Evolutionary conservation across 2,797 vertebrate genomes (phyloP).

Genomic region (Xiphorhynchus erythropygius): DNA sequence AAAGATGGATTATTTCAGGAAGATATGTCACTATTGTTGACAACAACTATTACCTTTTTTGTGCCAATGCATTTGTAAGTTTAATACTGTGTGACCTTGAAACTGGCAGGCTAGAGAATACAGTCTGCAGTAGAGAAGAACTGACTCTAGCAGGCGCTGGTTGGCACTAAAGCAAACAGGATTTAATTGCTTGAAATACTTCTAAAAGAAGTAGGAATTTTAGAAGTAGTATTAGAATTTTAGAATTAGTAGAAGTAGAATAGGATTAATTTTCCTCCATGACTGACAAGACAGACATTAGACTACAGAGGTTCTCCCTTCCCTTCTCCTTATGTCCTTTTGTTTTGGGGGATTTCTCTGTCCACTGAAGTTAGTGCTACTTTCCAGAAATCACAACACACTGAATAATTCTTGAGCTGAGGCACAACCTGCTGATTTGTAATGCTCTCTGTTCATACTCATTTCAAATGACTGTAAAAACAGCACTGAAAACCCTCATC

Average conservation of each 20-base stretch:
- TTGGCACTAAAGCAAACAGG: not conserved
- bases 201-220: not conserved
- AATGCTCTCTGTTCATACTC: slow-evolving; percentile 56
- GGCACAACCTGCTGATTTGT: slow-evolving; percentile 46
- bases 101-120: not conserved
- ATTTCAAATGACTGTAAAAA: slow-evolving; percentile 70
- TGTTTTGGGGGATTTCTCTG: not conserved
- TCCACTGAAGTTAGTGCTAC: slow-evolving; percentile 38
- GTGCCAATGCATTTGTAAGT: not conserved
- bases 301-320: not conserved
- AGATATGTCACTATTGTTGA: not conserved
- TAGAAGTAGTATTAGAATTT: no score
- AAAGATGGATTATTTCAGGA: slow-evolving; percentile 22
- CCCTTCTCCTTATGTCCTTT: not conserved
- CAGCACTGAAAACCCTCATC: slow-evolving; percentile 47
- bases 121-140: not conserved
- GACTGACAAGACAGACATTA: not conserved
- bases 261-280: accelerated
- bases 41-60: not conserved
- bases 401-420: slow-evolving; percentile 48
- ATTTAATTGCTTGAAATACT: not conserved
- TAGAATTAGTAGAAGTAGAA: no score
- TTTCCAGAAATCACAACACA: slow-evolving; percentile 48
- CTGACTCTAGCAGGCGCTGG: not conserved
- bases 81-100: slow-evolving; percentile 24